A percentile compares a stretch with the other conserved stretches of the same genome.
phyloP scores from a whole-genome alignment of 2,797 vertebrate species.

The Myioborus melanocephalus region DNA sequence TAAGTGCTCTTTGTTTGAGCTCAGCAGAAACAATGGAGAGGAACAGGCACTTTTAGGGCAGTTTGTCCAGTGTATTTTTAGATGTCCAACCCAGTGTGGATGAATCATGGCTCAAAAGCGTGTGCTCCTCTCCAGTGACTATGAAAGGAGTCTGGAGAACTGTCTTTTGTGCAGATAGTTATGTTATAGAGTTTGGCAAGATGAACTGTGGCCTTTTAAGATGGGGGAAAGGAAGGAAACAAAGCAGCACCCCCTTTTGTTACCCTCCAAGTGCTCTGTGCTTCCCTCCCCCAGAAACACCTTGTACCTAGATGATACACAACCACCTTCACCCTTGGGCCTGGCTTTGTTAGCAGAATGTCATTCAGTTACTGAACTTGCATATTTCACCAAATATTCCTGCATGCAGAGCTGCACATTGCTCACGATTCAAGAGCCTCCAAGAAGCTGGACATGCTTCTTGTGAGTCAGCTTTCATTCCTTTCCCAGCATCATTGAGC shows the following conservation, averaged over 20 bases:
- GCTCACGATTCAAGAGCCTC: accelerated
- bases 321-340: background rate
- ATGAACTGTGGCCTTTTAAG: background rate
- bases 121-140: background rate
- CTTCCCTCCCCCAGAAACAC: background rate
- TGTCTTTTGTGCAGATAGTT: background rate
- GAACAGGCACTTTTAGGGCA: slow-evolving; percentile 30
- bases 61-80: slow-evolving; percentile 26
- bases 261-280: background rate
- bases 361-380: background rate
- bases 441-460: background rate
- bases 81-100: background rate
- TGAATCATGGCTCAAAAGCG: slow-evolving; percentile 11
- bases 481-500: background rate
- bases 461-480: background rate
- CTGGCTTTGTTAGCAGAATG: background rate
- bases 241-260: background rate
- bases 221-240: background rate
- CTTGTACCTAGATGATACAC: background rate
- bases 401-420: background rate
- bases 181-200: background rate
- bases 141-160: slow-evolving; percentile 18
- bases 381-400: background rate
- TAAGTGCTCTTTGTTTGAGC: background rate
- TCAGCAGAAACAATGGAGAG: slow-evolving; percentile 24